Evolutionary conservation across 2,888 invertebrate genomes (phyloP), one percentile per base, ranked within the genome.

Genomic region (Teleiodes luculella): DNA sequence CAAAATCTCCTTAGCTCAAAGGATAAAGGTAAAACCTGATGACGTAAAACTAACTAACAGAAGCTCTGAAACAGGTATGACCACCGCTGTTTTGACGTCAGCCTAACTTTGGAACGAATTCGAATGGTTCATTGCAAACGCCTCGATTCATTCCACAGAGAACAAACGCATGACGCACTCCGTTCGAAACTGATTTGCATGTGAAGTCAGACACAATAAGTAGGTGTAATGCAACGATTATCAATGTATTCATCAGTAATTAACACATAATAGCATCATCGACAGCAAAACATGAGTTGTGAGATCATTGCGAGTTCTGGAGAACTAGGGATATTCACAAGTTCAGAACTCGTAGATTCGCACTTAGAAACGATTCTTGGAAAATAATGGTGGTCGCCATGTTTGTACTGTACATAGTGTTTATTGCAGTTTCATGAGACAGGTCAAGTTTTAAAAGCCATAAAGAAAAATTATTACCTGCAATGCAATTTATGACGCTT

Each of bases 251-350:
- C 20, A 43, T 43, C 11, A 20, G n/a, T 13, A 24, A 43, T 43
- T 43, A 43, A 10, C 43, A 43, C 28, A 20, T 24, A 43, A 43
- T 43, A 43, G 24, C 24, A 43, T 43, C 43, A 41, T 41, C 41
- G 1, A 8, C 10, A n/a, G 2, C 2, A 11, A 11, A 8, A n/a
- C 33, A n/a, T 3, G n/a, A n/a, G 37, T 6, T 11, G 14, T 37
- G 37, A 37, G 16, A 45, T 46, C 14, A 13, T 13, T 46, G 45
- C 45, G 14, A 46, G 5, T 46, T 46, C 30, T 28, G 31, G 46
- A 14, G 43, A 30, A 16, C 13, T 16, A 14, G 6, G 31, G 13
- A 46, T 31, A 18, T 28, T 43, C 13, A 18, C 3, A 0, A n/a
- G 2, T 1, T 28, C 28, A 13, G 3, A 13, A 28, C n/a, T 13